A percentile compares a stretch with the other conserved stretches of the same genome.
Evolutionary conservation across 1,140 invertebrate genomes (phyloP).

Genomic region (Scaptomyza montana): DNA sequence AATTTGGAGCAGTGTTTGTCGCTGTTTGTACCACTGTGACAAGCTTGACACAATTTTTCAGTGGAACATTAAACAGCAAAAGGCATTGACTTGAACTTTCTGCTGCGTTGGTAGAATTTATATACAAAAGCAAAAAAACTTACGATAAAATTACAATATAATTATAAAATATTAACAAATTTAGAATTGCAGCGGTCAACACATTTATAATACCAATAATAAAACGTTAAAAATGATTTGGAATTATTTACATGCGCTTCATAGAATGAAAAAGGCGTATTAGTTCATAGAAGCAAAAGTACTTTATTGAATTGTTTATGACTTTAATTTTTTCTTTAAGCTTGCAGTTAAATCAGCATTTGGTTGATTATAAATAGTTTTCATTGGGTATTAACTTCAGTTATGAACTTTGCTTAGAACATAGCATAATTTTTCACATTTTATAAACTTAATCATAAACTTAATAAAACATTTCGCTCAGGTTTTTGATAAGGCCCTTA

Average conservation of each 20-base stretch:
- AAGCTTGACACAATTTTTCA: slow-evolving; percentile 62
- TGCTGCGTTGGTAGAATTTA: slow-evolving; percentile 83
- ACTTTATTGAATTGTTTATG: neutral
- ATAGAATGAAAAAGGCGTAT: slow-evolving; percentile 3
- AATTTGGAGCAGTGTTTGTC: slow-evolving; percentile 17
- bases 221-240: slow-evolving; percentile 27
- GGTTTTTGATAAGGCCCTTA: neutral
- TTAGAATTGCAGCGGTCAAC: slow-evolving; percentile 51
- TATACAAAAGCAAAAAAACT: slow-evolving; percentile 83
- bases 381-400: neutral
- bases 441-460: neutral
- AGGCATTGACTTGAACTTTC: slow-evolving; percentile 76
- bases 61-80: slow-evolving; percentile 32
- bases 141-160: slow-evolving; percentile 80
- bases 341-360: too few species aligned
- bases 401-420: too few species aligned
- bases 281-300: slow-evolving; percentile 1
- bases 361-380: neutral
- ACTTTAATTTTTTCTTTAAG: neutral
- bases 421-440: too few species aligned
- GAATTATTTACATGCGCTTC: slow-evolving; percentile 38
- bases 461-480: neutral
- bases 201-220: slow-evolving; percentile 51
- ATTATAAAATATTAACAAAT: slow-evolving; percentile 62
- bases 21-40: slow-evolving; percentile 53